Evolutionary conservation across 2,888 invertebrate genomes (phyloP), one percentile per base, ranked within the genome.

Genomic region (Xiphydria camelus): DNA sequence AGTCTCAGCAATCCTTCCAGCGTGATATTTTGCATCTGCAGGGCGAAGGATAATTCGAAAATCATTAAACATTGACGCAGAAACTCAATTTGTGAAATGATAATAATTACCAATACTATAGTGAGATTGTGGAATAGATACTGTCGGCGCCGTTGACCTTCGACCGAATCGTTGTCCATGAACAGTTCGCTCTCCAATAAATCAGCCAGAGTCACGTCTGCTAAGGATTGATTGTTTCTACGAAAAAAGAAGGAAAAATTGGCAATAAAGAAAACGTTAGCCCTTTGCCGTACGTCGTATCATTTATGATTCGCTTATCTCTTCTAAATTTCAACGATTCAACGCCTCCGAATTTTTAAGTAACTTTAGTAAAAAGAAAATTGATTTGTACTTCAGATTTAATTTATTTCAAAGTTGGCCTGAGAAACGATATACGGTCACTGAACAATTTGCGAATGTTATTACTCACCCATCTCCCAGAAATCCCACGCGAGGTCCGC

Each of bases 1-100:
- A 69, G 29, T 41, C 57, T 46, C n/a, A 58, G 26, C 5, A 65
- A 34, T 12, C 43, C 56, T 19, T 51, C 57, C 6, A 64, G n/a
- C 6, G 64, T 60, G 12, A 68, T 45, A 29, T 59, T 61, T 41
- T 58, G 59, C 15, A 57, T 47, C 70, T 70, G 17, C 2, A 40
- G n/a, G 26, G 14, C 14, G 26, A 26, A 3, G 10, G 48, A 26
- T 17, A 14, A 20, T 4, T 23, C 35, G 32, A 39, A 17, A 45
- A 29, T 46, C 3, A 25, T 33, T 31, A 18, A 34, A 23, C 18
- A 35, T 22, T 7, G 31, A 23, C 6, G 38, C 19, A n/a, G n/a
- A 4, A 12, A 15, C 22, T 37, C 4, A 32, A 23, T 22, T 26
- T 38, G 21, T 18, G 21, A 23, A 36, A 18, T 12, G 9, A 10